phyloP scores from a whole-genome alignment of 1,140 invertebrate genomes.

The Teleopsis dalmanni region DNA sequence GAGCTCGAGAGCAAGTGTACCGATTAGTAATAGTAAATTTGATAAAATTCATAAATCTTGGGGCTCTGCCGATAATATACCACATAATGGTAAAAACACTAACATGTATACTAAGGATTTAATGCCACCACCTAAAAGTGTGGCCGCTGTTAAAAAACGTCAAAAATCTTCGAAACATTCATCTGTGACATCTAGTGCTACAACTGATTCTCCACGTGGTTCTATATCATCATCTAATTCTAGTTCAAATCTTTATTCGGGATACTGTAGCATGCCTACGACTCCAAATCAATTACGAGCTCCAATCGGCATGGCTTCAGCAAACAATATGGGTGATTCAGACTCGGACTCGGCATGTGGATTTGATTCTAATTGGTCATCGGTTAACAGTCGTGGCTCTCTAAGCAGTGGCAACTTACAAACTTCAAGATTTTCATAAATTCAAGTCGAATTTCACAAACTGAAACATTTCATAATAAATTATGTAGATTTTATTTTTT shows the following conservation, averaged over 20 bases:
- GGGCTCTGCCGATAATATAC: slow-evolving; percentile 79
- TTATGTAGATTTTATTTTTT: no score
- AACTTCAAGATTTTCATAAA: slow-evolving; percentile 8
- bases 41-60: slow-evolving; percentile 67
- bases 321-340: slow-evolving; percentile 45
- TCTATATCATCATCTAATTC: slow-evolving; percentile 37
- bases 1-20: slow-evolving; percentile 24
- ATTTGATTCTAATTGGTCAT: slow-evolving; percentile 66
- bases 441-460: no score
- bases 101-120: slow-evolving; percentile 44
- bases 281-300: slow-evolving; percentile 52
- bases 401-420: slow-evolving; percentile 22
- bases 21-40: slow-evolving; percentile 19
- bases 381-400: slow-evolving; percentile 22
- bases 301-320: slow-evolving; percentile 26
- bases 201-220: slow-evolving; percentile 34
- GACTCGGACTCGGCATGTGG: slow-evolving; percentile 76
- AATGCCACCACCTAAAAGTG: slow-evolving; percentile 66
- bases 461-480: no score
- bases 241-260: slow-evolving; percentile 36
- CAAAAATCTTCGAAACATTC: slow-evolving; percentile 50
- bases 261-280: slow-evolving; percentile 53
- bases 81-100: slow-evolving; percentile 46
- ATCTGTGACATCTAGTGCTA: slow-evolving; percentile 45
- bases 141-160: slow-evolving; percentile 53